Evolutionary conservation across 2,797 vertebrate species (phyloP).

Genomic region (Hippoglossus hippoglossus): DNA sequence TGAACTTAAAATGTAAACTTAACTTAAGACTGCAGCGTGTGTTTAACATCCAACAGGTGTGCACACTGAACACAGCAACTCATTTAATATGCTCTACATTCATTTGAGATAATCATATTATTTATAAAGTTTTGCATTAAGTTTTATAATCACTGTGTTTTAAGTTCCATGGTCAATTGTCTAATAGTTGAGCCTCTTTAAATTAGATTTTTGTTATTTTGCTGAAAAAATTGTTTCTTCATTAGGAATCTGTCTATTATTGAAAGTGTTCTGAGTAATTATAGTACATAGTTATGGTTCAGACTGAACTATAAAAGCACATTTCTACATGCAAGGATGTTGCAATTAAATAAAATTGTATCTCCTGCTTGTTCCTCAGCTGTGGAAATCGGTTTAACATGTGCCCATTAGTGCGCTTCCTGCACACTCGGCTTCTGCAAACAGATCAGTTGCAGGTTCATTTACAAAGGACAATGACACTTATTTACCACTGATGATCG

Average conservation of each 20-base stretch:
- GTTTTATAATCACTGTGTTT: background rate
- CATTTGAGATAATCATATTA: conserved; percentile 2
- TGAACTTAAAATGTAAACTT: background rate
- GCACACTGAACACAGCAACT: background rate
- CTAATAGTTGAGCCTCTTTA: background rate
- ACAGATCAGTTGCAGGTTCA: conserved; percentile 36
- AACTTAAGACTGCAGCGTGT: background rate
- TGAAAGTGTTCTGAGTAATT: background rate
- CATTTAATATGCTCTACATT: background rate
- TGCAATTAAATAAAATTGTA: background rate
- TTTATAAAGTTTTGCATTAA: background rate
- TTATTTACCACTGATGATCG: conserved; percentile 33
- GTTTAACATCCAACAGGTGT: conserved; percentile 29
- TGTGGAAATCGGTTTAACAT: conserved; percentile 42
- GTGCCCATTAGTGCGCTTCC: conserved; percentile 53
- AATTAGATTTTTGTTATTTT: background rate
- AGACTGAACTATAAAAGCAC: background rate
- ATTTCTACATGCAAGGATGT: background rate
- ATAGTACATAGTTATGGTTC: too few relatives aligned
- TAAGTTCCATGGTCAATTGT: background rate
- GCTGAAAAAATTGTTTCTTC: background rate
- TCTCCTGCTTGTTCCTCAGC: background rate
- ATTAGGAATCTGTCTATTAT: background rate
- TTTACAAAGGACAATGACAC: conserved; percentile 39
- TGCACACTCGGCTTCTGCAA: conserved; percentile 40